Percentiles rank a stretch among this genome's conserved stretches.
These are phyloP conservation scores for Heliothis virescens DNA, from an alignment of 1,140 invertebrate species.

Conservation along the genomic window DNA sequence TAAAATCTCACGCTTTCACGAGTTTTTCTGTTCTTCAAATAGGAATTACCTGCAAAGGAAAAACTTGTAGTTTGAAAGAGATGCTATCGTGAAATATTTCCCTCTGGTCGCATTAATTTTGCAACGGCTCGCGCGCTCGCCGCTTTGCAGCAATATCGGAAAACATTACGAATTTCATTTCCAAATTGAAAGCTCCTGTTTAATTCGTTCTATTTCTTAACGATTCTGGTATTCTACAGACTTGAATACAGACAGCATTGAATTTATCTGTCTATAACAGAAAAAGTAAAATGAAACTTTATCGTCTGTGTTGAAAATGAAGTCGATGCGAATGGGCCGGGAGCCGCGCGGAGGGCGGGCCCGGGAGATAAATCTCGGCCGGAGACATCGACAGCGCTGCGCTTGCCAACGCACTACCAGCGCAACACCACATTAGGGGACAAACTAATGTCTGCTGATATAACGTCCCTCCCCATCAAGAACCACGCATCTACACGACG, in stretches of 20 bases:
- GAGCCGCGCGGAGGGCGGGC: constrained; percentile 57
- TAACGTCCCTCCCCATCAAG: constrained; percentile 47
- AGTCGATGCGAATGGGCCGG: constrained; percentile 42
- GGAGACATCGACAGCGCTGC: constrained; percentile 62
- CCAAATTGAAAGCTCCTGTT: constrained; percentile 37
- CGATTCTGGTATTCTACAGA: background rate
- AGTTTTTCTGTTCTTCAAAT: constrained; percentile 55
- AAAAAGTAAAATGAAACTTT: constrained; percentile 58
- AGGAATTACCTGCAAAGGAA: constrained; percentile 42
- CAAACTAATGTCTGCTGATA: constrained; percentile 59
- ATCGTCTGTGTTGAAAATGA: constrained; percentile 57
- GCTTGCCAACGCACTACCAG: constrained; percentile 58
- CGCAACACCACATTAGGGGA: constrained; percentile 61
- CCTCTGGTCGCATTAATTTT: constrained; percentile 49
- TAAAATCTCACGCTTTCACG: constrained; percentile 65
- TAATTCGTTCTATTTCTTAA: constrained; percentile 33
- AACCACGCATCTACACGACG: constrained; percentile 26
- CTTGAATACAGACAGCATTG: background rate
- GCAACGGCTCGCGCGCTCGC: constrained; percentile 22
- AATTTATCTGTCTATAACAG: constrained; percentile 55
- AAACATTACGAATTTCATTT: constrained; percentile 48
- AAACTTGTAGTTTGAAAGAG: constrained; percentile 47
- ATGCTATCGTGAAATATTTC: constrained; percentile 47
- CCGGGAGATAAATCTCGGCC: constrained; percentile 63
- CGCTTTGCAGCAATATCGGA: constrained; percentile 43